Percentiles rank a stretch among this genome's conserved stretches.
These are phyloP conservation scores for Oryctolagus cuniculus DNA, from an alignment of 2,113 vertebrate species.

Conservation along the genomic window mOryCun1.1 NC_091436.1:20784001-20784500, in stretches of 20 bases:
- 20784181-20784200: background rate
- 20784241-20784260: background rate
- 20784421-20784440: conserved; percentile 23
- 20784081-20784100: conserved; percentile 24
- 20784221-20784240: background rate
- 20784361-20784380: background rate
- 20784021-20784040: too few relatives aligned
- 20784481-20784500: background rate
- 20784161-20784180: background rate
- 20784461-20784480: background rate
- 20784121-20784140: background rate
- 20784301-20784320: background rate
- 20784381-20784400: background rate
- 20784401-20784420: background rate
- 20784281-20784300: background rate
- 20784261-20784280: background rate
- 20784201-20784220: background rate
- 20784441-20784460: background rate
- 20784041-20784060: too few relatives aligned
- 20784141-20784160: conserved; percentile 5
- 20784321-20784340: background rate
- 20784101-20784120: background rate
- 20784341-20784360: background rate
- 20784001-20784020: too few relatives aligned
- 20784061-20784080: too few relatives aligned